Evolutionary conservation across 1,140 invertebrate species (phyloP).

Genomic region (Latrodectus geometricus): DNA sequence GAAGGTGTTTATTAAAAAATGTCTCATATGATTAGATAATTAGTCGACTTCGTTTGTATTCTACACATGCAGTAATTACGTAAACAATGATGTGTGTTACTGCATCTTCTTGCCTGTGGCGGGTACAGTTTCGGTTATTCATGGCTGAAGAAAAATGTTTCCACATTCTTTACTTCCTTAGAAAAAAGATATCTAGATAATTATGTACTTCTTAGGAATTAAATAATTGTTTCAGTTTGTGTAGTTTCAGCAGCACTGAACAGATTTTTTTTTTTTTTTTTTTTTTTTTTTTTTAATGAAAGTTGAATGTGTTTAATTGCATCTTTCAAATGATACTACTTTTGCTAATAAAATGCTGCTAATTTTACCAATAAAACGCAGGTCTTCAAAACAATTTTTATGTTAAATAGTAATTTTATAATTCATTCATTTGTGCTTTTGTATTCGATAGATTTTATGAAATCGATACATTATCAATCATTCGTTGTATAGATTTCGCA

Average conservation of each 20-base stretch:
- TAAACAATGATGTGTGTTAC: constrained; percentile 59
- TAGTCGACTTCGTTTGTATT: constrained; percentile 51
- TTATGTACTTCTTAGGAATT: background rate
- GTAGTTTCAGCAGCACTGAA: background rate
- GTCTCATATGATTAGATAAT: constrained; percentile 57
- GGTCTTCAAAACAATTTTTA: too few relatives aligned
- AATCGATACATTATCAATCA: too few relatives aligned
- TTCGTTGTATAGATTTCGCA: too few relatives aligned
- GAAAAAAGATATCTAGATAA: background rate
- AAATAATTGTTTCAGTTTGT: background rate
- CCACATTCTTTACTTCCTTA: background rate
- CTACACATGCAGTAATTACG: constrained; percentile 55
- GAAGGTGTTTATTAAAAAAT: constrained; percentile 57
- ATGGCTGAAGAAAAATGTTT: background rate
- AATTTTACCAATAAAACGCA: too few relatives aligned
- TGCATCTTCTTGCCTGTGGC: constrained; percentile 36
- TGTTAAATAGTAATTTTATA: too few relatives aligned
- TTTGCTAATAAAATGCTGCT: too few relatives aligned
- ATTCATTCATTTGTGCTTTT: too few relatives aligned
- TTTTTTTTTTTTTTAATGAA: too few relatives aligned
- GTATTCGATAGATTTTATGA: too few relatives aligned
- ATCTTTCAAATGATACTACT: too few relatives aligned
- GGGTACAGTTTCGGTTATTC: background rate
- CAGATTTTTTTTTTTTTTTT: background rate
- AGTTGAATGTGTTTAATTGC: too few relatives aligned